These are phyloP conservation scores for Hybos culiciformis DNA, from an alignment of 2,888 invertebrate genomes.

Conservation along the genomic window DNA sequence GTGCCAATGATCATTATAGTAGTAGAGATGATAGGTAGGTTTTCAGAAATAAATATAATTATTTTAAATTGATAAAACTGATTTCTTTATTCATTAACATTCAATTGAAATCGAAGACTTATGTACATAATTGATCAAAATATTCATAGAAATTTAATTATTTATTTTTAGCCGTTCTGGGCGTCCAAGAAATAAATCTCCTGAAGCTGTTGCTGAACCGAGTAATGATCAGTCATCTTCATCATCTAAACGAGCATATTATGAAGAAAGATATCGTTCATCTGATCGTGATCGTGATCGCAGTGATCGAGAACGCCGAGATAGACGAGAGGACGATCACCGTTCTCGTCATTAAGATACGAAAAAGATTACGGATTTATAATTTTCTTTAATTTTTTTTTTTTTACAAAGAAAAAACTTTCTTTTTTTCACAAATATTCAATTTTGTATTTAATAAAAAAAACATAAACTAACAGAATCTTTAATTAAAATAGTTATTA, in stretches of 20 bases:
- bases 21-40: slow-evolving; percentile 33
- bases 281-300: slow-evolving; percentile 52
- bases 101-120: background rate
- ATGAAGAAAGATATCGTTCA: slow-evolving; percentile 74
- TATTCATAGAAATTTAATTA: slow-evolving; percentile 3
- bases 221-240: slow-evolving; percentile 30
- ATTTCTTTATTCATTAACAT: background rate
- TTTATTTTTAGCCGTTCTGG: slow-evolving; percentile 30
- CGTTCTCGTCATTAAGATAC: slow-evolving; percentile 58
- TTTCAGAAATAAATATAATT: background rate
- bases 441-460: no score
- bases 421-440: no score
- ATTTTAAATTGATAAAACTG: background rate
- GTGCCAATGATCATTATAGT: slow-evolving; percentile 30
- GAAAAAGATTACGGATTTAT: no score
- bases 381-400: no score
- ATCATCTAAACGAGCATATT: slow-evolving; percentile 48
- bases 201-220: slow-evolving; percentile 36
- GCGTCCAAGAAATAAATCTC: slow-evolving; percentile 40
- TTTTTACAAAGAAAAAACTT: no score
- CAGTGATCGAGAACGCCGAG: slow-evolving; percentile 49
- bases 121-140: slow-evolving; percentile 3
- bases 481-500: no score
- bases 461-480: no score
- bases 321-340: slow-evolving; percentile 53